A percentile compares a stretch with the other conserved stretches of the same genome.
Conservation (phyloP, 2,888 invertebrate genomes). For the Stenodema calcarata region DNA sequence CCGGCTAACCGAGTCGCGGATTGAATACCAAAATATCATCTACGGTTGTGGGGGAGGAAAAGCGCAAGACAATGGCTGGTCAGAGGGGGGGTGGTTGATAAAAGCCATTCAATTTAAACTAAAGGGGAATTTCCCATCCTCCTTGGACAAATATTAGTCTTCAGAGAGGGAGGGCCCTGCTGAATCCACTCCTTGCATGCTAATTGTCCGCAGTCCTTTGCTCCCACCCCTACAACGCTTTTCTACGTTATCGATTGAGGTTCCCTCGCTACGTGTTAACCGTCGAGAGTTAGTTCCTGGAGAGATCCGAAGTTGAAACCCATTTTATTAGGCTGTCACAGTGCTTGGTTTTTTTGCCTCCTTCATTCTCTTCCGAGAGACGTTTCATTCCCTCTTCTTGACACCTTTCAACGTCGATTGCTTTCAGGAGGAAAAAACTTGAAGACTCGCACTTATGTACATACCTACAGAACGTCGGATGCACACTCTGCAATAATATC, state of each 20-base stretch:
- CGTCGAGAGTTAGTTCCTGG: neutral
- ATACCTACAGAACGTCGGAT: too few species aligned
- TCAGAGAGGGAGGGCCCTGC: neutral
- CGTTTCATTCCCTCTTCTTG: neutral
- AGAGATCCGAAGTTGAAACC: conserved; percentile 1
- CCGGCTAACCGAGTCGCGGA: neutral
- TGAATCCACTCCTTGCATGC: conserved; percentile 39
- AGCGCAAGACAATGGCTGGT: neutral
- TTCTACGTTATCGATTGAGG: neutral
- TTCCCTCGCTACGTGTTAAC: conserved; percentile 4
- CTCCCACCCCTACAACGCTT: neutral
- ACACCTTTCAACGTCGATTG: neutral
- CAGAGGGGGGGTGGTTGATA: neutral
- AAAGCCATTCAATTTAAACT: conserved; percentile 39
- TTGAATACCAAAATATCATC: conserved; percentile 2
- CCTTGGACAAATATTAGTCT: conserved; percentile 39
- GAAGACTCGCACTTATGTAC: too few species aligned
- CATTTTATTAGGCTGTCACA: conserved; percentile 22
- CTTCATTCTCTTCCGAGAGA: neutral
- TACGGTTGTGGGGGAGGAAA: neutral
- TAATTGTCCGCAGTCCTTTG: conserved; percentile 11
- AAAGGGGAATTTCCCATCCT: neutral
- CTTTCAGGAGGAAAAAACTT: neutral
- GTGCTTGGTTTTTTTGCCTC: neutral
- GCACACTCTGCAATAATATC: too few species aligned